Percentiles rank a stretch among this genome's conserved stretches.
These are phyloP conservation scores for Tragelaphus imberbis DNA, from an alignment of 2,113 vertebrate genomes.

Conservation along the genomic window DNA sequence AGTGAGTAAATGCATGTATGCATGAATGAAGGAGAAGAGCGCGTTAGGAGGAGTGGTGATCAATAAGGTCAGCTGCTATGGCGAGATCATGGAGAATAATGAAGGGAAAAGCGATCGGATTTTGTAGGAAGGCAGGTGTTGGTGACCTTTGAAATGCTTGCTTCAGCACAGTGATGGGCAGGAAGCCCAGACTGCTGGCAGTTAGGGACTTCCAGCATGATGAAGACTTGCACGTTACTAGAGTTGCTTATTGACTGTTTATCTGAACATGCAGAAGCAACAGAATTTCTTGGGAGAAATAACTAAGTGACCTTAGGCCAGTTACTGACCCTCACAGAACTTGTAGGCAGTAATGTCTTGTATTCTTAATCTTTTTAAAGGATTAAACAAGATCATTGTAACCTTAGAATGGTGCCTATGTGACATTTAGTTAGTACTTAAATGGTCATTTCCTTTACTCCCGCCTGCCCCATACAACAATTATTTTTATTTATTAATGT, in stretches of 20 bases:
- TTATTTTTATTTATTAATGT: neutral
- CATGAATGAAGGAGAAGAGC: conserved; percentile 22
- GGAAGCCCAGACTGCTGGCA: conserved; percentile 45
- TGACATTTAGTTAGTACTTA: neutral
- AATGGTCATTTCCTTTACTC: neutral
- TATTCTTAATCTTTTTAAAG: neutral
- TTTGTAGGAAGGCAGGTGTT: conserved; percentile 48
- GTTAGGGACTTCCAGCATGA: conserved; percentile 17
- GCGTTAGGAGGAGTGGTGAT: conserved; percentile 25
- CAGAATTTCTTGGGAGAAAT: conserved; percentile 9
- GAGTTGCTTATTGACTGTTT: conserved; percentile 31
- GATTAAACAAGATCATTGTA: neutral
- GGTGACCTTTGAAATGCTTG: conserved; percentile 68
- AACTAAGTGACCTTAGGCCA: neutral
- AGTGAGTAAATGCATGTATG: conserved; percentile 39
- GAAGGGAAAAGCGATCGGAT: conserved; percentile 41
- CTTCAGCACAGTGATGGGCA: conserved; percentile 62
- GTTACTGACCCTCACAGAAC: neutral
- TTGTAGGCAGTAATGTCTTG: neutral
- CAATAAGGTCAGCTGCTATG: conserved; percentile 48
- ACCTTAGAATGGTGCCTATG: neutral
- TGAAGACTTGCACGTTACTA: conserved; percentile 2
- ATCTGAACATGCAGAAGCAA: conserved; percentile 16
- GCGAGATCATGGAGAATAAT: conserved; percentile 54
- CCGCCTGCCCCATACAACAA: too few species aligned